Evolutionary conservation across 1,140 invertebrate species (phyloP).

Genomic region (Drosophila lacertosa): DNA sequence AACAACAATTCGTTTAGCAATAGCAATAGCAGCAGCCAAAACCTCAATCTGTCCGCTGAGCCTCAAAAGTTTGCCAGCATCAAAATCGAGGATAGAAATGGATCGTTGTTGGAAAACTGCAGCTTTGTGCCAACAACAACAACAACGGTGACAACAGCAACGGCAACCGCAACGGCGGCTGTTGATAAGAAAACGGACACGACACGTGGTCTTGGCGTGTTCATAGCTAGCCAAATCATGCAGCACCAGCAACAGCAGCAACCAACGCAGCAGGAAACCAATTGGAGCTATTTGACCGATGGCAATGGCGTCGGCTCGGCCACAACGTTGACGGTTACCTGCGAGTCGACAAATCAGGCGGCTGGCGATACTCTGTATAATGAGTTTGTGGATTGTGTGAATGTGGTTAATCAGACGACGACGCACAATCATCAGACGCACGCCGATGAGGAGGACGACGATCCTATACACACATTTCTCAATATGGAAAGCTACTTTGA

Average conservation of each 20-base stretch:
- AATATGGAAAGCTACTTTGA: constrained; percentile 82
- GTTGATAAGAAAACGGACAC: constrained; percentile 53
- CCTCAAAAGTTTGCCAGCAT: constrained; percentile 47
- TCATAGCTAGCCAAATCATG: constrained; percentile 58
- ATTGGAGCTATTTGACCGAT: constrained; percentile 76
- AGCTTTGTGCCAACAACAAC: constrained; percentile 45
- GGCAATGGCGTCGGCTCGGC: constrained; percentile 29
- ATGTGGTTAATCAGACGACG: constrained; percentile 29
- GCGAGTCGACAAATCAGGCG: constrained; percentile 46
- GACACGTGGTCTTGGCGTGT: constrained; percentile 22
- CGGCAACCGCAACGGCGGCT: not conserved
- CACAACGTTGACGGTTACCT: constrained; percentile 52
- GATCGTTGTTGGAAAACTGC: constrained; percentile 54
- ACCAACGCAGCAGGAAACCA: constrained; percentile 55
- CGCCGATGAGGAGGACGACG: constrained; percentile 78
- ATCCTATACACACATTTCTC: constrained; percentile 78
- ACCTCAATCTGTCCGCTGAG: constrained; percentile 43
- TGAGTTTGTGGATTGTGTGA: constrained; percentile 71
- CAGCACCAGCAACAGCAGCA: constrained; percentile 57
- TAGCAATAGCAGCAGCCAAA: constrained; percentile 61
- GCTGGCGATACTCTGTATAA: constrained; percentile 67
- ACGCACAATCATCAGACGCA: constrained; percentile 31
- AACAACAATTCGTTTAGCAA: constrained; percentile 51
- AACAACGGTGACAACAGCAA: constrained; percentile 38
- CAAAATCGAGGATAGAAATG: constrained; percentile 62